A percentile compares a stretch with the other conserved stretches of the same genome.
Evolutionary conservation across 2,888 invertebrate species (phyloP).

Genomic region (Hirtodrosophila trivittata): DNA sequence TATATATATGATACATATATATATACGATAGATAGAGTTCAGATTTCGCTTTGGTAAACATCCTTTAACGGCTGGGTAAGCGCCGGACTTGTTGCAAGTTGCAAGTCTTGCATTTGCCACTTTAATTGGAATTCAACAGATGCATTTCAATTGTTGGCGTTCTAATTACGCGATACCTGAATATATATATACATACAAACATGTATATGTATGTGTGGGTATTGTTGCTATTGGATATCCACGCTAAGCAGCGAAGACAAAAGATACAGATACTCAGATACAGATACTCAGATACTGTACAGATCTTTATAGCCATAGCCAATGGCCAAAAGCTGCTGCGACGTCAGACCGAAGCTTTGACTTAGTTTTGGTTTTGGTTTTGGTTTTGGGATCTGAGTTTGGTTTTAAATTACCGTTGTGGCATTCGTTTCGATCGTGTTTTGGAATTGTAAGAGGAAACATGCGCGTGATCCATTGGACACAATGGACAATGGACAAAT

Average conservation of each 20-base stretch:
- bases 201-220: not conserved
- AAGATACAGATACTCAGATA: conserved; percentile 11
- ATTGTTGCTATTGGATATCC: conserved; percentile 49
- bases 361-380: conserved; percentile 19
- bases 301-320: conserved; percentile 23
- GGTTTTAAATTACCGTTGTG: conserved; percentile 38
- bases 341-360: conserved; percentile 41
- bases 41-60: conserved; percentile 56
- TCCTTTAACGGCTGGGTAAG: conserved; percentile 63
- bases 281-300: conserved; percentile 14
- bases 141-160: conserved; percentile 57
- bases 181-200: not conserved
- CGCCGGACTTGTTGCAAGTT: conserved; percentile 37
- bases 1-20: no score
- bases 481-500: conserved; percentile 30
- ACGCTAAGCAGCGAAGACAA: conserved; percentile 26
- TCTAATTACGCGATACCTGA: conserved; percentile 64
- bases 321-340: conserved; percentile 13
- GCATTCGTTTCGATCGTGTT: conserved; percentile 63
- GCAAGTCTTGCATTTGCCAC: conserved; percentile 1
- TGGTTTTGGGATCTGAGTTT: conserved; percentile 10
- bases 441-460: conserved; percentile 50
- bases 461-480: conserved; percentile 52
- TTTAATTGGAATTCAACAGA: conserved; percentile 73
- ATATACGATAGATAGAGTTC: no score